Base-by-base conservation (phyloP, 2,113 vertebrate genomes). In the Elephas maximus region DNA sequence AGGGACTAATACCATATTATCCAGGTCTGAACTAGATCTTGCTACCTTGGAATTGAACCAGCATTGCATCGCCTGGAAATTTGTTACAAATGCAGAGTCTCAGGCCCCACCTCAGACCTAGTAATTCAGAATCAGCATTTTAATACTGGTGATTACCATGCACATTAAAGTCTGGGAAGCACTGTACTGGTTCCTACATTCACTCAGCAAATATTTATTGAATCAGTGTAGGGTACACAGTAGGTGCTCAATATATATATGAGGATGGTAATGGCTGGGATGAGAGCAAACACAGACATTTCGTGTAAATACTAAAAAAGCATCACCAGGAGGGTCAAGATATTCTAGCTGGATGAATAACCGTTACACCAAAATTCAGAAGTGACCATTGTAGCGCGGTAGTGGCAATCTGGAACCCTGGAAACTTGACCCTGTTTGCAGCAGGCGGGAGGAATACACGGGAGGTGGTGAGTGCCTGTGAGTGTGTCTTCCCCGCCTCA, bases 391-490 rank as follows among this genome's bases (percentile, higher is more conserved):
- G 82, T 44, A 37, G 48, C n/a, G 4, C 0, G 37, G 41, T 1
- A 7, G 28, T 60, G 73, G 37, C 44, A 65, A 88, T 20, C 26
- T 17, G 85, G 62, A 48, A 21, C 30, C 30, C 80, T 44, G 93
- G 76, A 87, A 86, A 95, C 62, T 12, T 76, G 91, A 79, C 91
- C 80, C 63, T 6, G 65, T 60, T 69, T 11, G 84, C 86, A 48
- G 97, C 57, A n/a, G 45, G 83, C 78, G 2, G 71, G 41, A 92
- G 65, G 62, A 65, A 37, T 6, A 88, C 67, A 21, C 0, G 41
- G 77, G 85, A 96, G 93, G 94, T 77, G 90, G 78, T 28, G 69
- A 33, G 77, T 17, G 92, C 53, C 76, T 63, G 78, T 82, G 81
- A 8, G 51, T 77, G 65, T 65, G 62, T 48, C 71, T 62, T 76